These are phyloP conservation scores for Propsilocerus akamusi DNA, from an alignment of 1,140 invertebrate genomes.

Conservation along the genomic window DNA sequence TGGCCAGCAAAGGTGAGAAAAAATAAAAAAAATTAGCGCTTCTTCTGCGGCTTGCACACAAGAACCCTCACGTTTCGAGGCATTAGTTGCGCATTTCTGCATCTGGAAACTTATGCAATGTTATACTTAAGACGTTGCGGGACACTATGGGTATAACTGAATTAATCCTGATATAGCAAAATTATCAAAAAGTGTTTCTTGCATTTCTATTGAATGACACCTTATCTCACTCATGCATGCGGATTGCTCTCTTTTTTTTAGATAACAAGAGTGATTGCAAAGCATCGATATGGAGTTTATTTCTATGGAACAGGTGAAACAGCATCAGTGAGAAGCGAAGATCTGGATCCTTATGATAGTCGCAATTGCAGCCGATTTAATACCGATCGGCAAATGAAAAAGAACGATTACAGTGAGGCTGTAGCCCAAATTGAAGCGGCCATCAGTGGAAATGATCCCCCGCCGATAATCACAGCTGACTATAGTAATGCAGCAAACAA, in stretches of 20 bases:
- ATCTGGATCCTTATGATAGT: constrained; percentile 16
- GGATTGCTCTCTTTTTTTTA: constrained; percentile 24
- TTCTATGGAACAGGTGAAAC: constrained; percentile 92
- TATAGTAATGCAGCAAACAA: constrained; percentile 16
- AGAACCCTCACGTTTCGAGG: too few relatives aligned
- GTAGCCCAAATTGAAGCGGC: constrained; percentile 23
- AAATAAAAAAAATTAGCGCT: too few relatives aligned
- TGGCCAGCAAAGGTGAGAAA: constrained; percentile 86
- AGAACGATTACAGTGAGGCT: constrained; percentile 19
- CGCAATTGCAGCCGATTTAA: constrained; percentile 19
- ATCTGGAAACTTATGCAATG: neutral
- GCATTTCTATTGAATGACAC: constrained; percentile 11
- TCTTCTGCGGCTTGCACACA: too few relatives aligned
- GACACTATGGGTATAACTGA: too few relatives aligned
- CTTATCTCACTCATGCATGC: constrained; percentile 4
- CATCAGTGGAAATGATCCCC: constrained; percentile 19
- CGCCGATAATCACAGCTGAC: constrained; percentile 14
- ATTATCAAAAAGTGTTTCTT: constrained; percentile 19
- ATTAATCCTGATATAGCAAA: constrained; percentile 5
- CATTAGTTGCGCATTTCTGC: too few relatives aligned
- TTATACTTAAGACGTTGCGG: neutral
- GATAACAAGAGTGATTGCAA: constrained; percentile 57
- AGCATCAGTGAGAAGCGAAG: constrained; percentile 21
- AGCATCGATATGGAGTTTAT: constrained; percentile 74
- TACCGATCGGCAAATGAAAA: constrained; percentile 20